Conservation (phyloP, 2,113 vertebrate species). For the Dromas ardeola region DNA sequence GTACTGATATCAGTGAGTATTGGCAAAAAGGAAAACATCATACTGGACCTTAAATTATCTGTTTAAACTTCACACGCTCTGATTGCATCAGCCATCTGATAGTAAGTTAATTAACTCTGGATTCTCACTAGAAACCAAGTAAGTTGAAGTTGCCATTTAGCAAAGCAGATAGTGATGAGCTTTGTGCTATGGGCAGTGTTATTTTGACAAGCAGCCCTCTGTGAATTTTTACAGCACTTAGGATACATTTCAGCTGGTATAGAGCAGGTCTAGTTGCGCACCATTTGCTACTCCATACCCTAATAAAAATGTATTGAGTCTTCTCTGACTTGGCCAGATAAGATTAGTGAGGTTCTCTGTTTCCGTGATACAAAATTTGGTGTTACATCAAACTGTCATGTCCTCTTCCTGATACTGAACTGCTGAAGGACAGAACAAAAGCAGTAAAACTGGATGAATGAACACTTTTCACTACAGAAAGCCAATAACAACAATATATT, state of each 20-base stretch:
- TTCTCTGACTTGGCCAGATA: not conserved
- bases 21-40: not conserved
- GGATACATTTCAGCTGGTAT: not conserved
- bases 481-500: not conserved
- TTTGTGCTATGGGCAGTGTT: not conserved
- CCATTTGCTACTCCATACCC: not conserved
- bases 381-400: not conserved
- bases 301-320: not conserved
- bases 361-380: not conserved
- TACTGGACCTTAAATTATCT: not conserved
- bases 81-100: not conserved
- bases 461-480: not conserved
- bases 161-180: not conserved
- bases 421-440: not conserved
- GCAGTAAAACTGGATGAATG: not conserved
- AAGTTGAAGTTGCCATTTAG: not conserved
- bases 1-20: not conserved
- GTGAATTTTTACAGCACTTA: not conserved
- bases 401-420: not conserved
- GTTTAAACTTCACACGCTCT: not conserved
- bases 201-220: not conserved
- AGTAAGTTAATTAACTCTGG: not conserved
- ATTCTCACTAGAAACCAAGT: not conserved
- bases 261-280: not conserved
- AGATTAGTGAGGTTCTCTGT: not conserved